A percentile compares a stretch with the other conserved stretches of the same genome.
Evolutionary conservation across 2,888 invertebrate genomes (phyloP).

Genomic region (Leucophenga maculata): DNA sequence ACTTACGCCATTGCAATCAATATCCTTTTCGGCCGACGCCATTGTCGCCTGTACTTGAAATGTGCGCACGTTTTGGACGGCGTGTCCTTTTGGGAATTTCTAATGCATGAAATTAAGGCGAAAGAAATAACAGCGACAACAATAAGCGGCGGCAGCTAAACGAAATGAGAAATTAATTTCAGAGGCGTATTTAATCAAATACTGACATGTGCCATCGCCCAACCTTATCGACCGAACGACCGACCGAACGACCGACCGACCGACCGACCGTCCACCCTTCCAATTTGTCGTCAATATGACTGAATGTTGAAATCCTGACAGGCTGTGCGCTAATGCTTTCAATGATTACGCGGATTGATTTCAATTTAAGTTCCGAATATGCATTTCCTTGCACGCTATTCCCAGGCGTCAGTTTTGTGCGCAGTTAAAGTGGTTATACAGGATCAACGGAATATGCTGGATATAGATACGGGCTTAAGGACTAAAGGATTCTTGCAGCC

Average conservation of each 20-base stretch:
- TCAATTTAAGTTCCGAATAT: not conserved
- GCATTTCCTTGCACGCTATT: not conserved
- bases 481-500: constrained; percentile 6
- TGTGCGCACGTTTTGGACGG: not conserved
- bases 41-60: constrained; percentile 4
- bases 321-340: constrained; percentile 1
- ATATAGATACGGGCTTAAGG: not conserved
- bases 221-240: not conserved
- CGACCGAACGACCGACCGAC: not conserved
- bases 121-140: not conserved
- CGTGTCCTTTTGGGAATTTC: too few relatives aligned
- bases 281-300: not conserved
- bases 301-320: constrained; percentile 13
- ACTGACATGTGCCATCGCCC: constrained; percentile 60
- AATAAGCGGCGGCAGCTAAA: constrained; percentile 2
- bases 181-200: constrained; percentile 65
- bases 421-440: constrained; percentile 9
- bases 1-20: not conserved
- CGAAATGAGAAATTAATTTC: constrained; percentile 46
- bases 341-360: constrained; percentile 11
- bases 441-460: not conserved
- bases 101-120: too few relatives aligned
- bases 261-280: not conserved
- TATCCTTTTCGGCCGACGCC: not conserved
- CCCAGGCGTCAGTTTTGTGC: constrained; percentile 12